Evolutionary conservation across 2,113 vertebrate genomes (phyloP), one percentile per base, ranked within the genome.

Genomic region (Oxygymnocypris stewartii): DNA sequence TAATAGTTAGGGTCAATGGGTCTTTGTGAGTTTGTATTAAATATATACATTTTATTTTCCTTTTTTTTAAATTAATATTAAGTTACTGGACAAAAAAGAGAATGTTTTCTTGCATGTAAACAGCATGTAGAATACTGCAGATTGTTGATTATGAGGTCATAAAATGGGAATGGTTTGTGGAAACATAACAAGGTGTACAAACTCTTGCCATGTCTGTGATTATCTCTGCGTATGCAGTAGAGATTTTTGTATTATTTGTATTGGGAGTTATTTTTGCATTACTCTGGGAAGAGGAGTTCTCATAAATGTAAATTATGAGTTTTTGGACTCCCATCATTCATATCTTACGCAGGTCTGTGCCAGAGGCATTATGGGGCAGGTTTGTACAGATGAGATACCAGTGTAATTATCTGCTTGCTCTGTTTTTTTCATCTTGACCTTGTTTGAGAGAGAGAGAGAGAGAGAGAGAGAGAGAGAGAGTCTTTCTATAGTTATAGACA

Each of bases 341-440:
- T 82, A 7, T 13, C 40, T 11, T 67, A 14, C 1, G 1, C 81
- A 54, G 44, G 4, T 71, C 31, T 71, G 28, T 82, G 81, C 81
- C 63, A 9, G 81, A 82, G 81, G 81, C 81, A 14, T 82, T 20
- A 16, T 2, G 28, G 63, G 81, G 84, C 81, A 63, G 47, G 75
- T 83, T 76, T 84, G 88, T 67, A 84, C 87, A 87, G 90, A 88
- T 89, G 79, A 35, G 86, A 73, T 84, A 85, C 82, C 82, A 81
- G 67, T 44, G 40, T 44, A 54, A 59, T 80, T 73, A 61, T 69
- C 42, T 71, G 18, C 42, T 82, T 82, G 23, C 40, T 47, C 4
- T 82, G 59, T 82, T 67, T 13, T 67, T 20, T 67, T 18, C 12
- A 16, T 81, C 11, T 0, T 23, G 44, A 0, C 0, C 4, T 1